These are phyloP conservation scores for Catostomus latipinnis DNA, from an alignment of 2,797 vertebrate species.

Conservation along the genomic window DNA sequence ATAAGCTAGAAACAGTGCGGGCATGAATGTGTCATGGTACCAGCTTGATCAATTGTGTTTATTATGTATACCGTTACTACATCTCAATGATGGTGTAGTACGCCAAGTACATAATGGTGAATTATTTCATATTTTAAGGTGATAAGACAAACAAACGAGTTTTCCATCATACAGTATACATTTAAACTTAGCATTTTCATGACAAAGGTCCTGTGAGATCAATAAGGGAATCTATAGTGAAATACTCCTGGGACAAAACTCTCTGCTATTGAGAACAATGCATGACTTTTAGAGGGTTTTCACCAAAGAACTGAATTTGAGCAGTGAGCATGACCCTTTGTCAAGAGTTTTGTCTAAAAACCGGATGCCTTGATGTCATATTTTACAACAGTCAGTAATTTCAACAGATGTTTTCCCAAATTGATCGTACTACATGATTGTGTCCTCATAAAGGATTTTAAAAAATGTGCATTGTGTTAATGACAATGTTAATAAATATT, in stretches of 20 bases:
- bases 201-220: conserved; percentile 49
- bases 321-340: conserved; percentile 48
- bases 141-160: conserved; percentile 17
- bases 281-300: conserved; percentile 56
- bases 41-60: conserved; percentile 65
- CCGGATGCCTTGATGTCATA: conserved; percentile 23
- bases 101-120: conserved; percentile 65
- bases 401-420: conserved; percentile 56
- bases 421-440: conserved; percentile 56
- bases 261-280: conserved; percentile 74
- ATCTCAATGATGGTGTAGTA: conserved; percentile 55
- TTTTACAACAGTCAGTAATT: conserved; percentile 46
- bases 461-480: conserved; percentile 59
- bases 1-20: conserved; percentile 62
- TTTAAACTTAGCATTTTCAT: conserved; percentile 39
- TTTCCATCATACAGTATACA: conserved; percentile 1
- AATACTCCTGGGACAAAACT: conserved; percentile 58
- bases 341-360: conserved; percentile 49
- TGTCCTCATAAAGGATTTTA: conserved; percentile 57
- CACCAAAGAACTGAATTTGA: conserved; percentile 63
- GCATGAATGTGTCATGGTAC: conserved; percentile 66
- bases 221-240: conserved; percentile 37
- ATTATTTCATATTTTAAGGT: not conserved
- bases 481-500: conserved; percentile 71
- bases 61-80: conserved; percentile 67